These are phyloP conservation scores for Crypturellus undulatus DNA, from an alignment of 2,113 vertebrate species.

Conservation along the genomic window DNA sequence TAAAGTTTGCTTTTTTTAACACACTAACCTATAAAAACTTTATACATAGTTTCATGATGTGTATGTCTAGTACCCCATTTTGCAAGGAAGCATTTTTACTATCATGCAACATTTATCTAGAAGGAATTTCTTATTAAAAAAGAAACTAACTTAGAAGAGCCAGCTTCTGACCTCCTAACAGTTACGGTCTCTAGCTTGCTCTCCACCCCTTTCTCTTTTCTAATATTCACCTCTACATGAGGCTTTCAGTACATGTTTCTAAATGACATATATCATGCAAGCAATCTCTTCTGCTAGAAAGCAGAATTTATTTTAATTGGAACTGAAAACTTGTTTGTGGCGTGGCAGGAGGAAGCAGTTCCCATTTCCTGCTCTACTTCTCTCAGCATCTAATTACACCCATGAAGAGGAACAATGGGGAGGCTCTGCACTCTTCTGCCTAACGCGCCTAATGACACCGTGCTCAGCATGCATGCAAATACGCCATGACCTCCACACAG, in stretches of 20 bases:
- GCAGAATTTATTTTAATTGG: conserved; percentile 67
- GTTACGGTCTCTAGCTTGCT: background rate
- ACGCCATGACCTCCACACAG: background rate
- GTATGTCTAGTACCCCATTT: background rate
- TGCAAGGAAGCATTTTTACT: background rate
- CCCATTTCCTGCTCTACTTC: conserved; percentile 32
- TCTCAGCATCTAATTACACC: conserved; percentile 45
- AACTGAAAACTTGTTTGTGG: conserved; percentile 53
- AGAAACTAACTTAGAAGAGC: background rate
- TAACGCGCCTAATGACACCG: conserved; percentile 24
- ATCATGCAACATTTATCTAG: background rate
- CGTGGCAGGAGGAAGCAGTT: conserved; percentile 54
- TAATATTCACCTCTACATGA: background rate
- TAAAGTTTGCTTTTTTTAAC: background rate
- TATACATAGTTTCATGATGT: background rate
- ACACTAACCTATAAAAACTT: background rate
- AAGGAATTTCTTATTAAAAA: background rate
- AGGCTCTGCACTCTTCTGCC: background rate
- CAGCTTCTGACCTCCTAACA: background rate
- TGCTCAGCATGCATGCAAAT: background rate
- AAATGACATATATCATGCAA: background rate
- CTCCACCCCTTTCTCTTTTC: background rate
- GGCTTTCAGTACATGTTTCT: background rate
- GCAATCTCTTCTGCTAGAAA: conserved; percentile 37
- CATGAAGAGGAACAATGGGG: conserved; percentile 35